Conservation (phyloP, 2,797 vertebrate species). For the Meriones psammophilus region DNA sequence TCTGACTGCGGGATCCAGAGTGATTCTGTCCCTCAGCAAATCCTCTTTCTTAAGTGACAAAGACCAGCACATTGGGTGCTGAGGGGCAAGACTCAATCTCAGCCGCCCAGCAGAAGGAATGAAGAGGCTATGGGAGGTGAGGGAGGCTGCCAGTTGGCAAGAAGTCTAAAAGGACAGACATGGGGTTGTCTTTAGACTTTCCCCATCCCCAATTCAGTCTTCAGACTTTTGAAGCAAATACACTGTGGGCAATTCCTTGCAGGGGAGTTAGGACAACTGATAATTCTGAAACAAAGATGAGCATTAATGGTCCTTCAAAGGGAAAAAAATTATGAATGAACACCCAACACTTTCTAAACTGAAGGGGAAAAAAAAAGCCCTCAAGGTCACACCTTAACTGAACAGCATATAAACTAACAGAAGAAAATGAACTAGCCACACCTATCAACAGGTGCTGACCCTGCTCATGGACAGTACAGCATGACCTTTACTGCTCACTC, state of each 20-base stretch:
- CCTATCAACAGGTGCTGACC: neutral
- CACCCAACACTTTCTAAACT: neutral
- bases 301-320: neutral
- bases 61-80: neutral
- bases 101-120: neutral
- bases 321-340: conserved; percentile 22
- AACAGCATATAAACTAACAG: neutral
- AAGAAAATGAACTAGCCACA: neutral
- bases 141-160: conserved; percentile 19
- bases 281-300: conserved; percentile 12
- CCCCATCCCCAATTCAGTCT: neutral
- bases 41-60: neutral
- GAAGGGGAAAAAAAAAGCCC: neutral
- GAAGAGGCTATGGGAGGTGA: neutral
- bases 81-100: neutral
- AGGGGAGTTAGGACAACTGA: neutral
- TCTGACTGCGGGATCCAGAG: neutral
- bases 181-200: neutral
- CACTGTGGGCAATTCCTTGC: neutral
- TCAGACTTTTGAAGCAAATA: neutral
- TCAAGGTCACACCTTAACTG: neutral
- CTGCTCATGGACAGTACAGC: neutral
- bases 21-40: neutral
- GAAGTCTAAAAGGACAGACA: neutral
- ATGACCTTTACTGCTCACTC: neutral